A percentile compares a stretch with the other conserved stretches of the same genome.
phyloP scores from a whole-genome alignment of 1,140 invertebrate species.

The Oreohelix idahoensis region DNA sequence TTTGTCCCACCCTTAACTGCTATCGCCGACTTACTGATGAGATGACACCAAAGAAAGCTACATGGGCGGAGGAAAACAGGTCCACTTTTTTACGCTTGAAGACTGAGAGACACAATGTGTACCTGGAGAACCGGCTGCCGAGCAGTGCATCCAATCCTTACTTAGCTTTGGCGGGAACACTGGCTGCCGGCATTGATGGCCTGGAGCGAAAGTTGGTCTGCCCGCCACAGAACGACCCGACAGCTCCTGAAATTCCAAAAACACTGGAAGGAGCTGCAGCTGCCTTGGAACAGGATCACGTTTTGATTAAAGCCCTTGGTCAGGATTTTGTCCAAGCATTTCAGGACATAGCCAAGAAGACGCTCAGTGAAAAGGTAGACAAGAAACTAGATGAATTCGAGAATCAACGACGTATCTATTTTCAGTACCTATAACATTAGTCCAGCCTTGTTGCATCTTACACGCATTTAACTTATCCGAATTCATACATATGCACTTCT shows the following conservation, averaged over 20 bases:
- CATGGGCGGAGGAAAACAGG: constrained; percentile 48
- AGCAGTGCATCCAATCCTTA: constrained; percentile 52
- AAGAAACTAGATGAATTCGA: neutral
- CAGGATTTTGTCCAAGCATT: constrained; percentile 8
- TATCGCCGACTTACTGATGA: constrained; percentile 43
- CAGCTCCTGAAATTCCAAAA: neutral
- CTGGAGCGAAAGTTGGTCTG: constrained; percentile 43
- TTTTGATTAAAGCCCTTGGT: constrained; percentile 15
- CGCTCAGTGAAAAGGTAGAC: neutral
- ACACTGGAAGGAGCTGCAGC: neutral
- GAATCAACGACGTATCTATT: neutral
- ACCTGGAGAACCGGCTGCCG: constrained; percentile 52
- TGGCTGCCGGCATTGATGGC: constrained; percentile 57
- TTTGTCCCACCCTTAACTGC: constrained; percentile 53
- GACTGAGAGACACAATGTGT: constrained; percentile 37
- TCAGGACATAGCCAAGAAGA: neutral
- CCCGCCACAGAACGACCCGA: constrained; percentile 6
- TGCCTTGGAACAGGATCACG: constrained; percentile 14
- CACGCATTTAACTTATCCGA: too few relatives aligned
- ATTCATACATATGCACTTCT: too few relatives aligned
- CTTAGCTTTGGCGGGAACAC: constrained; percentile 48
- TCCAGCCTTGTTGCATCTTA: too few relatives aligned
- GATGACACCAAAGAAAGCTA: constrained; percentile 40
- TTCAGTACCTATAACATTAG: neutral
- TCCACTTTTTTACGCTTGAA: constrained; percentile 36